A percentile compares a stretch with the other conserved stretches of the same genome.
Evolutionary conservation across 2,113 vertebrate genomes (phyloP).

Genomic region (Cephalopterus ornatus): DNA sequence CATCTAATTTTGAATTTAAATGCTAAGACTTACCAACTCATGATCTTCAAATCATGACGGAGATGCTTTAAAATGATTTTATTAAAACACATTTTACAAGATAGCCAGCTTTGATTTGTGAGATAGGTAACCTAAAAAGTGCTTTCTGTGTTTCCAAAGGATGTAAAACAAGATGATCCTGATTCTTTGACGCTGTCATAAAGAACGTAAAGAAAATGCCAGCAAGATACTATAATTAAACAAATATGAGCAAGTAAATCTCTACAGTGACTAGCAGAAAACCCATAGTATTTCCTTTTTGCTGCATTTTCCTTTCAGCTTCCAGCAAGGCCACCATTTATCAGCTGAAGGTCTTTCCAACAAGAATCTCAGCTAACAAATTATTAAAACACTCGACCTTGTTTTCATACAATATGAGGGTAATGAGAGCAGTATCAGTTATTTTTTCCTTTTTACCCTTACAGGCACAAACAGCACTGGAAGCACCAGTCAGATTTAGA

Average conservation of each 20-base stretch:
- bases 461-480: background rate
- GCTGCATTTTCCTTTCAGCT: conserved; percentile 43
- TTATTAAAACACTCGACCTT: background rate
- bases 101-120: background rate
- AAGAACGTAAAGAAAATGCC: background rate
- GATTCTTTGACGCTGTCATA: background rate
- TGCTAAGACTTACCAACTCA: background rate
- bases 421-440: background rate
- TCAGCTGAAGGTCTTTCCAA: background rate
- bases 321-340: conserved; percentile 34
- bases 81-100: background rate
- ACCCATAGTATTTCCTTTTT: conserved; percentile 19
- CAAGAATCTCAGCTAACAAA: background rate
- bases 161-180: background rate
- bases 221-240: conserved; percentile 19
- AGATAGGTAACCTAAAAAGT: background rate
- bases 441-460: background rate
- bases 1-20: background rate
- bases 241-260: conserved; percentile 10
- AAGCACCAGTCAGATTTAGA: background rate
- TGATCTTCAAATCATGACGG: background rate
- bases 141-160: background rate
- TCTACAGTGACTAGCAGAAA: conserved; percentile 9
- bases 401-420: background rate
- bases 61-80: background rate